Conservation (phyloP, 2,888 invertebrate species). For the Drosophila merina region DNA sequence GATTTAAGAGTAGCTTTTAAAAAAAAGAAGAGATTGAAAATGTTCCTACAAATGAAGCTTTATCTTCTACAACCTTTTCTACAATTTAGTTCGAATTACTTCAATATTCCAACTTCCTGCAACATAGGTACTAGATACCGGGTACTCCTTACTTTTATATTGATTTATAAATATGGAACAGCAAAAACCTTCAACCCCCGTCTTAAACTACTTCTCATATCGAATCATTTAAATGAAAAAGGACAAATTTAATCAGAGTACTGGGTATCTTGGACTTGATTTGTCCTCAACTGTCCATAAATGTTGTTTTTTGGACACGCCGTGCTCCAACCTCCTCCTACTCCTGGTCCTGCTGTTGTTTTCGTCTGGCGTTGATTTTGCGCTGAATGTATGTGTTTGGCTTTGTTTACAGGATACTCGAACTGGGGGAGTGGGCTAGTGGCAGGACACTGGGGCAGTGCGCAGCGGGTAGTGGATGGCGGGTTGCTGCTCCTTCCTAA, state of each 20-base stretch:
- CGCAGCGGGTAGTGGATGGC: conserved; percentile 8
- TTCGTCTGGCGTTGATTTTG: conserved; percentile 41
- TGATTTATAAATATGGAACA: no score
- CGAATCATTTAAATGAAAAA: no score
- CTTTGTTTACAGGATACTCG: conserved; percentile 32
- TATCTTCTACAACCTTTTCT: no score
- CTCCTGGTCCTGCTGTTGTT: conserved; percentile 25
- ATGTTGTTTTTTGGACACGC: not conserved
- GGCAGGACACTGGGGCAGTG: conserved; percentile 1
- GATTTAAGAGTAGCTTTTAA: no score
- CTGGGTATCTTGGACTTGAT: conserved; percentile 2
- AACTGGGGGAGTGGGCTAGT: not conserved
- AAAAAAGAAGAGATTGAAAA: no score
- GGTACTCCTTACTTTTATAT: no score
- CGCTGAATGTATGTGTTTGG: conserved; percentile 27
- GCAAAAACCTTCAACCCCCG: no score
- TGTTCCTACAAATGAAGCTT: no score
- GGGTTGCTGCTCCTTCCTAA: conserved; percentile 20
- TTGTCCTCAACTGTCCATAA: not conserved
- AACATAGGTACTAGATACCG: no score
- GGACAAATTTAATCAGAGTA: not conserved
- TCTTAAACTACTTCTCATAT: no score
- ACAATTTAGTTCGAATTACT: no score
- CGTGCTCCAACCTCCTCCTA: not conserved
- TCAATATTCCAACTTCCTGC: no score